Base-by-base conservation (phyloP, 2,888 invertebrate genomes). In the Ophion ellenae region DNA sequence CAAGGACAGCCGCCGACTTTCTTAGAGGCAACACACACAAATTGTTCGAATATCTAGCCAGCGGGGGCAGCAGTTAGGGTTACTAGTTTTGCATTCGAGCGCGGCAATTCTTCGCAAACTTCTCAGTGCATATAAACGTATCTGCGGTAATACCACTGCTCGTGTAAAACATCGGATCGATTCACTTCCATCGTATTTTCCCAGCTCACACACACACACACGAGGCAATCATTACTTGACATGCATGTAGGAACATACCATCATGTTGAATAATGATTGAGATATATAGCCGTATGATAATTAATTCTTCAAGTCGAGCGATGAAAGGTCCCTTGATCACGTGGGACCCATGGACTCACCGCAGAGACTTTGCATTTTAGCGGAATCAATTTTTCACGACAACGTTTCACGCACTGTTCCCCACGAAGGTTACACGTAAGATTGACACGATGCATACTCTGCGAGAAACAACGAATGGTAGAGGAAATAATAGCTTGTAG, bases 81-180 rank as follows among this genome's bases (percentile, higher is more conserved):
- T 74, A 45, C 59, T 67, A 66, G 53, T 40, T n/a, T 67, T 45
- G 40, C 80, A 66, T 66, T 73, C 66, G 73, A 73, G 66, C 36
- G 32, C 66, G 69, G 70, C 74, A 75, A 70, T 81, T 81, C 67
- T 70, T 64, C 36, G 76, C 66, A 59, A 79, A 47, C 69, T 81
- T 81, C 77, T 40, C 61, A n/a, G 24, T 80, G 36, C 53, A 45
- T 71, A 71, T 74, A 74, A 28, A 40, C 64, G 45, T 40, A 40
- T 32, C 47, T 71, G 2, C 17, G 63, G 47, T 63, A 61, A 63
- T 79, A 79, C n/a, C 63, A 36, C 7, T 32, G 28, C 9, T 20
- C 24, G 47, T 71, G 53, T 71, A 71, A 57, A 32, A 57, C 71
- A 20, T n/a, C 59, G 59, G 32, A 67, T 77, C 59, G 69, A 57